Evolutionary conservation across 2,797 vertebrate species (phyloP).

Genomic region (Cynodonichthys magdalenae): DNA sequence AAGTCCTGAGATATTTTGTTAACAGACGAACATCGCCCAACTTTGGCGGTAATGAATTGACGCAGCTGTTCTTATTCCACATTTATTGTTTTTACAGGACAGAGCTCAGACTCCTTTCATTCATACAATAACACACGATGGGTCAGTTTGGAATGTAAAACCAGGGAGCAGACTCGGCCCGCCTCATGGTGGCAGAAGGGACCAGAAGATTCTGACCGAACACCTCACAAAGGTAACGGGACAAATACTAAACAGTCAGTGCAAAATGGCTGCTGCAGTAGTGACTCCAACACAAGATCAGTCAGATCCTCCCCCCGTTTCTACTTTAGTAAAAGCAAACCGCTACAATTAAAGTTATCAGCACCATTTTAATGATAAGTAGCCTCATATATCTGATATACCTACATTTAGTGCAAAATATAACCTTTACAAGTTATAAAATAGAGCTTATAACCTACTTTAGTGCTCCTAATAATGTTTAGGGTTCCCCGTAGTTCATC

Average conservation of each 20-base stretch:
- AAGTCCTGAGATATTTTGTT: too few species aligned
- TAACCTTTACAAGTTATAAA: slow-evolving; percentile 22
- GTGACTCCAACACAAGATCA: not conserved
- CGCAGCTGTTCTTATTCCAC: slow-evolving; percentile 19
- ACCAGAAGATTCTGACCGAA: slow-evolving; percentile 38
- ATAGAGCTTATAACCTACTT: slow-evolving; percentile 9
- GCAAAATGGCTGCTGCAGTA: slow-evolving; percentile 34
- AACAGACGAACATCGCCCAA: too few species aligned
- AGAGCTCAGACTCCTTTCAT: slow-evolving; percentile 38
- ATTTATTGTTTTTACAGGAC: slow-evolving; percentile 65
- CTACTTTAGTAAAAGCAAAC: slow-evolving; percentile 9
- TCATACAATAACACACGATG: slow-evolving; percentile 32
- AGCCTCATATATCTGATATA: slow-evolving; percentile 10
- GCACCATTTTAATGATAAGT: slow-evolving; percentile 8
- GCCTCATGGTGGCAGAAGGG: slow-evolving; percentile 47
- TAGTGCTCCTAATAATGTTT: slow-evolving; percentile 7
- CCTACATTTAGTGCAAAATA: slow-evolving; percentile 40
- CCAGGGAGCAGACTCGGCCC: slow-evolving; percentile 25
- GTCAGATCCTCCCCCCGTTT: too few species aligned
- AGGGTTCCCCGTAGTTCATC: slow-evolving; percentile 1
- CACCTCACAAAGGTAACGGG: slow-evolving; percentile 15
- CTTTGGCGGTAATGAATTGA: slow-evolving; percentile 18
- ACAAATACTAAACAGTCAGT: slow-evolving; percentile 33
- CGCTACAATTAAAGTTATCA: slow-evolving; percentile 16
- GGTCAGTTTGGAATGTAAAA: slow-evolving; percentile 45